Conservation (phyloP, 1,140 invertebrate species). For the Bursaphelenchus mucronatus region DNA sequence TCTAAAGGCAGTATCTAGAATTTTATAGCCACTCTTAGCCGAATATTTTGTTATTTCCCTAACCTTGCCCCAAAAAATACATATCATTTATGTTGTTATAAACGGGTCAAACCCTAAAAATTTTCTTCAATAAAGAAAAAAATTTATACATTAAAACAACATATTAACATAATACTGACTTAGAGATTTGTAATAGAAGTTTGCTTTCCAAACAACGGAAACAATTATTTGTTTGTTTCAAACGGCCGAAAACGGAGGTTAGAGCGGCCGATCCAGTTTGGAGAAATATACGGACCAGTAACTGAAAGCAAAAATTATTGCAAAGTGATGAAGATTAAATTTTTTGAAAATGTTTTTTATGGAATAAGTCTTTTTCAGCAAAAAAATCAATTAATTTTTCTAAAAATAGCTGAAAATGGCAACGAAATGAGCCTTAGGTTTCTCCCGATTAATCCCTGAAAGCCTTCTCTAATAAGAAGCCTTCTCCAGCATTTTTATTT, state of each 20-base stretch:
- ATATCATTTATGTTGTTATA: neutral
- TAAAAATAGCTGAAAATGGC: neutral
- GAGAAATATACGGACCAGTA: slow-evolving; percentile 54
- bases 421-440: slow-evolving; percentile 4
- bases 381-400: neutral
- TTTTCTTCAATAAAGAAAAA: too few species aligned
- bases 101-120: too few species aligned
- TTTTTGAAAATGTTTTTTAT: neutral
- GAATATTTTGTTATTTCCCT: slow-evolving; percentile 13
- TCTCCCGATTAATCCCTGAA: neutral
- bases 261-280: slow-evolving; percentile 44
- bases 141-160: too few species aligned
- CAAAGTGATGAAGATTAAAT: neutral
- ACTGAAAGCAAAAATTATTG: slow-evolving; percentile 36
- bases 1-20: too few species aligned
- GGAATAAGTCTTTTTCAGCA: neutral
- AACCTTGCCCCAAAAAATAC: neutral
- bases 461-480: neutral
- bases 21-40: too few species aligned
- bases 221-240: too few species aligned
- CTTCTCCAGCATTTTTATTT: too few species aligned
- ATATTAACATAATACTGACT: too few species aligned
- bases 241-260: neutral
- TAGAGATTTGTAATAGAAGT: too few species aligned
- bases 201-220: too few species aligned